phyloP scores from a whole-genome alignment of 2,797 vertebrate species.

The Enteromius afrohamiltoni region DNA sequence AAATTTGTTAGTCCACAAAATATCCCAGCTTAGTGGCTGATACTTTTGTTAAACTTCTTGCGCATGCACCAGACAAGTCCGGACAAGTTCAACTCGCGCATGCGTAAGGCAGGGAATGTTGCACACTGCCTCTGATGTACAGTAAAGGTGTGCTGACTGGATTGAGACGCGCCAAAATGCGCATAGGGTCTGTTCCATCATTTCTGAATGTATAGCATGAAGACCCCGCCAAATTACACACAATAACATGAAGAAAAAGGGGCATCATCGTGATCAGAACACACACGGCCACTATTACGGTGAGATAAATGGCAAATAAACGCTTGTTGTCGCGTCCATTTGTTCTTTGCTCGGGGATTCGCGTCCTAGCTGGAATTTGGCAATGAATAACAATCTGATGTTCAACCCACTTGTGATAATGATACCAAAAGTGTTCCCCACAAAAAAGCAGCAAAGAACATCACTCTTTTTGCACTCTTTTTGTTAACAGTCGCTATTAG shows the following conservation, averaged over 20 bases:
- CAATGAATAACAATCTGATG: conserved; percentile 75
- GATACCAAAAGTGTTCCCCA: conserved; percentile 72
- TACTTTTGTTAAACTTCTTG: too few species aligned
- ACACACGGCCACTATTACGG: conserved; percentile 74
- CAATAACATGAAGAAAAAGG: conserved; percentile 68
- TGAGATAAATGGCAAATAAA: conserved; percentile 78
- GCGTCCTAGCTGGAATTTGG: conserved; percentile 74
- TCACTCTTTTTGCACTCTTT: conserved; percentile 66
- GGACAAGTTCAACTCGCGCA: too few species aligned
- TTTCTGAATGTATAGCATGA: conserved; percentile 72
- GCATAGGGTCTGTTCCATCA: conserved; percentile 76
- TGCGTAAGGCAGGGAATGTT: too few species aligned
- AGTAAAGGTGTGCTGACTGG: background rate
- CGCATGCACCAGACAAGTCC: too few species aligned
- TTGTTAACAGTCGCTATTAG: conserved; percentile 70
- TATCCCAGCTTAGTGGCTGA: too few species aligned
- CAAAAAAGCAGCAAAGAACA: conserved; percentile 71
- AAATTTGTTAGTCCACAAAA: too few species aligned
- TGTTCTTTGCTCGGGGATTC: conserved; percentile 70
- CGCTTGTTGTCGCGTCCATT: conserved; percentile 76
- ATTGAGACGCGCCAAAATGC: conserved; percentile 49
- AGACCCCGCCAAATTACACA: conserved; percentile 66
- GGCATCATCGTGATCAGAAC: conserved; percentile 77
- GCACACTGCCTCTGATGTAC: too few species aligned
- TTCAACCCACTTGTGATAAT: conserved; percentile 80